Conservation (phyloP, 2,888 invertebrate species). For the Nymphalis urticae region DNA sequence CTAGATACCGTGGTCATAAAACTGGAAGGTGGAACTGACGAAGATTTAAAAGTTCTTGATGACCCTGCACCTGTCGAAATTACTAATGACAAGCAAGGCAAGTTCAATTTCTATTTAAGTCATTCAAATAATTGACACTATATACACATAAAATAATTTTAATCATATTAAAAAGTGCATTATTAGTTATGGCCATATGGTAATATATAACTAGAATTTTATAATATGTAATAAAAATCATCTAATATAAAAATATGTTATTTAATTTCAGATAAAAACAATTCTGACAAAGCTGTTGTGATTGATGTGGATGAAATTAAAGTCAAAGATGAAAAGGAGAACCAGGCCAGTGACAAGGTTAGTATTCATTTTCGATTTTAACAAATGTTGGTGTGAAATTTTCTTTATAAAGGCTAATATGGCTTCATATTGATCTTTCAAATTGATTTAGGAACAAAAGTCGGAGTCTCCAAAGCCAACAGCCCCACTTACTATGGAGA, state of each 20-base stretch:
- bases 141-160: too few species aligned
- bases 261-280: constrained; percentile 59
- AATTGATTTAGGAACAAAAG: constrained; percentile 55
- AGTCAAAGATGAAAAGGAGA: constrained; percentile 71
- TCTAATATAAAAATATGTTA: not conserved
- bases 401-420: too few species aligned
- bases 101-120: not conserved
- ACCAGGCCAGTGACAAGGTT: constrained; percentile 67
- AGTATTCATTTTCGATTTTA: not conserved
- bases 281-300: constrained; percentile 67
- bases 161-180: too few species aligned
- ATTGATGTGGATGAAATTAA: constrained; percentile 74
- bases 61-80: constrained; percentile 73
- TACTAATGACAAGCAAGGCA: constrained; percentile 63
- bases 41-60: constrained; percentile 93
- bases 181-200: too few species aligned
- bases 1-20: constrained; percentile 98
- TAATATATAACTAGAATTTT: too few species aligned
- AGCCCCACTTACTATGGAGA: constrained; percentile 76
- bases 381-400: not conserved
- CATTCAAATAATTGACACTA: too few species aligned
- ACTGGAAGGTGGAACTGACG: constrained; percentile 95
- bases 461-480: constrained; percentile 66
- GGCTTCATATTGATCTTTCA: not conserved
- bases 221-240: too few species aligned